Base-by-base conservation (phyloP, 2,797 vertebrate species). In the Sebastiscus albofasciatus region DNA sequence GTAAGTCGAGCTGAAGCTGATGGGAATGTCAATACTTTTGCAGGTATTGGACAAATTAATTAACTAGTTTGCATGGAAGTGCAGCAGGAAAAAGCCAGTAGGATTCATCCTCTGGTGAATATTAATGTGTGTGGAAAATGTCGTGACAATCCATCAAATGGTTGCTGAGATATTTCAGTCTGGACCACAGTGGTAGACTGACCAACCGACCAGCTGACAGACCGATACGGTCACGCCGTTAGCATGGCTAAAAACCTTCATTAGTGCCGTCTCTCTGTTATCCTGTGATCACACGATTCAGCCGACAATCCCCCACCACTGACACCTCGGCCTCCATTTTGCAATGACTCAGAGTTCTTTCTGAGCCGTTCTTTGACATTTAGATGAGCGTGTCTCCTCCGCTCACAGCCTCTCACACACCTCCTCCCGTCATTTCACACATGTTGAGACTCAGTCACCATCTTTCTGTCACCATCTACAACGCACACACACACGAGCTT, bases 341-440 rank as follows among this genome's bases (percentile, higher is more conserved):
- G 59, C 12, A 24, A 54, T 73, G 74, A 87, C 69, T 88, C 73
- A 56, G 52, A 39, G 36, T 39, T 39, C 36, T 39, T 39, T 39
- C 36, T 13, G 36, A 67, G 39, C 0, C 27, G 13, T 72, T 82
- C 55, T 82, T 59, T 87, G 84, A 90, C 87, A 89, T 92, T 90
- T 84, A 54, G 62, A 86, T 71, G 16, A 39, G 46, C 73, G 72
- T 22, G 12, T 66, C 71, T 75, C 76, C 18, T 76, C 73, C 66
- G 1, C 60, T 85, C 42, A 0, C 49, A 52, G 18, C 49, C 49
- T 52, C 18, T 8, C 65, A 1, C 84, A 72, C 80, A 13, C 83
- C 80, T 71, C 67, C 79, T 66, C 73, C 39, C 34, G 7, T 77
- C 36, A 7, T 70, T 82, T 86, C 80, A 61, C 83, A 79, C 80